Evolutionary conservation across 2,113 vertebrate species (phyloP).

Genomic region (Pangasianodon hypophthalmus): DNA sequence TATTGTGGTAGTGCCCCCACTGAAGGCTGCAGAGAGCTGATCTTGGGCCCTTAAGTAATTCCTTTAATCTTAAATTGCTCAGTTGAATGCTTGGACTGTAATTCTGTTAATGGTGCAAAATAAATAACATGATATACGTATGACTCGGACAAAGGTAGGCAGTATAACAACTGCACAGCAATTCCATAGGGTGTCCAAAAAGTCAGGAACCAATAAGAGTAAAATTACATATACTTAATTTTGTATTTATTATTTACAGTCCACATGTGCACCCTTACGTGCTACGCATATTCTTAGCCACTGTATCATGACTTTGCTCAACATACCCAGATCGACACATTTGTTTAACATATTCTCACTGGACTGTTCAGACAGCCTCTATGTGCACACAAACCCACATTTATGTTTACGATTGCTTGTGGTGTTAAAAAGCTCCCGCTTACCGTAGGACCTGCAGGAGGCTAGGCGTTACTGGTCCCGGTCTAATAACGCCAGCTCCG

Average conservation of each 20-base stretch:
- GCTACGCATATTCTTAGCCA: background rate
- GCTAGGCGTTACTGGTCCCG: slow-evolving; percentile 83
- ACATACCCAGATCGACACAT: too few species aligned
- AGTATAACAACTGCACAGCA: background rate
- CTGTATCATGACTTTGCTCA: background rate
- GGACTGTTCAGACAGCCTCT: background rate
- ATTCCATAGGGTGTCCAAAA: background rate
- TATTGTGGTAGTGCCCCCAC: background rate
- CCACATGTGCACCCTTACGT: background rate
- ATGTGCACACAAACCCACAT: background rate
- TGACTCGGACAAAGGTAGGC: background rate
- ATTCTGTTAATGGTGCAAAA: background rate
- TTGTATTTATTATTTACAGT: background rate
- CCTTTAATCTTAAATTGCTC: background rate
- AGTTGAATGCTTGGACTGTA: background rate
- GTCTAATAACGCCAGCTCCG: slow-evolving; percentile 86
- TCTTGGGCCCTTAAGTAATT: background rate
- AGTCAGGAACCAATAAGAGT: background rate
- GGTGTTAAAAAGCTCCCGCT: slow-evolving; percentile 54
- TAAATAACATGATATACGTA: background rate
- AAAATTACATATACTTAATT: background rate
- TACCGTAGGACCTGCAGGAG: slow-evolving; percentile 90
- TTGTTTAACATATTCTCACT: background rate
- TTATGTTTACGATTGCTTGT: background rate
- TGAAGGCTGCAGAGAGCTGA: background rate